Base-by-base conservation (phyloP, 2,113 vertebrate genomes). In the Oncorhynchus nerka region DNA sequence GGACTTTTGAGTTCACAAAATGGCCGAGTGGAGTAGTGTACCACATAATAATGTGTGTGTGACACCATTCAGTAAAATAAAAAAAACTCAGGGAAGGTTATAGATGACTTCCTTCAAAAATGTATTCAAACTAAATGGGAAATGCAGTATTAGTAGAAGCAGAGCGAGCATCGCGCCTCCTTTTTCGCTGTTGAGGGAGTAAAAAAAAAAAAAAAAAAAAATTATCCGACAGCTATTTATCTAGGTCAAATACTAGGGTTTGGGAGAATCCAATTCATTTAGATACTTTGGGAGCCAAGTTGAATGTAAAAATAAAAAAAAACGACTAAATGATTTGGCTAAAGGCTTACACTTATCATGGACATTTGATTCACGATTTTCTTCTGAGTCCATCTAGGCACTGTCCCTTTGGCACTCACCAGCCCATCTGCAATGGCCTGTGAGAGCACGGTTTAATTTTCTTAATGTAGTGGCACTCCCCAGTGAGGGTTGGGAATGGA, bases 381-480 rank as follows among this genome's bases (percentile, higher is more conserved):
- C 16, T 15, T 30, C 30, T 1, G 30, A 62, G 4, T 81, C 28
- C 22, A 68, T 75, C 12, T 64, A 55, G 62, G 22, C n/a, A 24
- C 16, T 28, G 28, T 28, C 24, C 67, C 57, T 61, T 74, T 26
- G 79, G 4, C 51, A 1, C 19, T 72, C 15, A 26, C 65, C 26
- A 15, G 65, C 65, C 20, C 68, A 45, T 49, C 45, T 26, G 8
- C 4, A 49, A 15, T 45, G 15, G 68, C 80, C 39, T 22, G 26
- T 76, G 65, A 75, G 48, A 57, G 39, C 5, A 8, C 9, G 49
- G 51, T 59, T 76, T 59, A 51, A 66, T 74, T 65, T 75, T 22
- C 68, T 62, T 75, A 84, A 79, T 79, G 77, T 22, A 71, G 68
- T 22, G 22, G 45, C 48, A 8, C 45, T 19, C 51, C 39, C 32